Conservation (phyloP, 2,113 vertebrate species). For the Paraplagusia blochii region DNA sequence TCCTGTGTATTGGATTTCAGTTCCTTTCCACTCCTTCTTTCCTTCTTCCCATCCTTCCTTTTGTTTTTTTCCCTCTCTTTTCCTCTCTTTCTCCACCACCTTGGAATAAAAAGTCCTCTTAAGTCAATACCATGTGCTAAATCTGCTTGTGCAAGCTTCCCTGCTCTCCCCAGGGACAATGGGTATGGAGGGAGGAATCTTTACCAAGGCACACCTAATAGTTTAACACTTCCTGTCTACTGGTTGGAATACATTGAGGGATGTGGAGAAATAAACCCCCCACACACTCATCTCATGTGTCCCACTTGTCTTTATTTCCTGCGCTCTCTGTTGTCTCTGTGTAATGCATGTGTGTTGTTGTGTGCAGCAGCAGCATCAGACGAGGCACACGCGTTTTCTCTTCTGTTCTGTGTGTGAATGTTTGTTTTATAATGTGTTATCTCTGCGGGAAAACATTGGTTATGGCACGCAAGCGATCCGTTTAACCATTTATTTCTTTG, state of each 20-base stretch:
- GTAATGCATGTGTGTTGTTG: not conserved
- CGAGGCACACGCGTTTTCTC: too few species aligned
- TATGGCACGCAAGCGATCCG: not conserved
- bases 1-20: slow-evolving; percentile 34
- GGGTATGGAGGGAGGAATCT: slow-evolving; percentile 31
- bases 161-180: slow-evolving; percentile 23
- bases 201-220: slow-evolving; percentile 45
- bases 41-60: slow-evolving; percentile 15
- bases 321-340: slow-evolving; percentile 1
- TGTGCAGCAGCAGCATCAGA: not conserved
- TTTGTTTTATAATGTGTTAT: not conserved
- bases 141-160: slow-evolving; percentile 63
- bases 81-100: slow-evolving; percentile 14
- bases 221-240: slow-evolving; percentile 57
- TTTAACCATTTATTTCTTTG: not conserved
- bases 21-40: slow-evolving; percentile 27
- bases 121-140: slow-evolving; percentile 63
- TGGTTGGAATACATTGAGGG: slow-evolving; percentile 16
- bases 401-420: slow-evolving; percentile 1
- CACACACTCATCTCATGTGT: slow-evolving; percentile 10
- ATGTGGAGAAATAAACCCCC: slow-evolving; percentile 11
- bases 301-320: slow-evolving; percentile 5
- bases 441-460: not conserved
- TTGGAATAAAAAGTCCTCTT: slow-evolving; percentile 45
- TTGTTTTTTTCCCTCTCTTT: slow-evolving; percentile 21